Base-by-base conservation (phyloP, 2,888 invertebrate genomes). In the Caenorhabditis sulstoni region DNA sequence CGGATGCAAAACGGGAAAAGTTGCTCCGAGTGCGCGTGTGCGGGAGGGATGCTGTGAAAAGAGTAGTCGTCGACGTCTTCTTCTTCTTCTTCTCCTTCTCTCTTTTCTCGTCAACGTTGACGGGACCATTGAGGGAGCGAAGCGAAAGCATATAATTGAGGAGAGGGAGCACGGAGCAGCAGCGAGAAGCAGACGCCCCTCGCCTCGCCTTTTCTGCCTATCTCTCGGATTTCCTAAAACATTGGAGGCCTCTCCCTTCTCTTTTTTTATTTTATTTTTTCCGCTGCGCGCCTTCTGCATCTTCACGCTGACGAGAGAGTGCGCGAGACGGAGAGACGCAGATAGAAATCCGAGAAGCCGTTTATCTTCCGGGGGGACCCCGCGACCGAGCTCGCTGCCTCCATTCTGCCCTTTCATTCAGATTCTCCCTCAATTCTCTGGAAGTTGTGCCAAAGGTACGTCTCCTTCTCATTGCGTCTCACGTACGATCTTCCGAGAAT, bases 181-280 rank as follows among this genome's bases (percentile, higher is more conserved):
- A 3, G 16, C 44, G 62, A 62, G 62, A 71, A 61, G 35, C 47
- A 62, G 70, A 71, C 70, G 55, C 12, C 14, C 1, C 39, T 16
- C 16, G 29, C 20, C 14, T 18, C 59, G 45, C 16, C 66, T 66
- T 55, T 66, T 55, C 52, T 68, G 52, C 35, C 37, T 41, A 49
- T 70, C 70, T 71, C 70, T 61, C 70, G 70, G 70, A 71, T 71
- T 62, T 71, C 70, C 70, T 62, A 71, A 71, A 71, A 62, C 70
- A 71, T 62, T 71, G 70, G 55, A 62, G 62, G 70, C 39, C 22
- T 53, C 61, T 39, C 45, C 20, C 55, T 8, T 11, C 16, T 35
- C 23, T 41, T 70, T 71, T 61, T 71, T 61, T 55, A 35, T 70
- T 62, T 71, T 39, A 29, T 62, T 71, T 62, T 71, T 53, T 49